These are phyloP conservation scores for Theropithecus gelada DNA, from an alignment of 2,113 vertebrate genomes.

Conservation along the genomic window DNA sequence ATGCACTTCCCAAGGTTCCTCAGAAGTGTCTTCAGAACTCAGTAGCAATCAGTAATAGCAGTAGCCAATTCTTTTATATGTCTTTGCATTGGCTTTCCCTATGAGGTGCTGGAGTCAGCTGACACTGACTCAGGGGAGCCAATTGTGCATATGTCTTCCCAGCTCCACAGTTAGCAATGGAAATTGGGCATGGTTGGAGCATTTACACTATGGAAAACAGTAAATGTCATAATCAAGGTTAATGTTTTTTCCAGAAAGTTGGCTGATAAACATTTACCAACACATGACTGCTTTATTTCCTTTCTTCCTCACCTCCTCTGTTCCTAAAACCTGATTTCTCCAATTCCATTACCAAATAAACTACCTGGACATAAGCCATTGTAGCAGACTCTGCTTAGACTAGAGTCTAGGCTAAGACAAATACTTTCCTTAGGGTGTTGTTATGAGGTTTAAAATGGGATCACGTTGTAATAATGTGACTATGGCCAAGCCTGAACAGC, in stretches of 20 bases:
- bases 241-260: neutral
- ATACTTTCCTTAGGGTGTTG: neutral
- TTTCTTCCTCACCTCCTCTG: neutral
- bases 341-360: neutral
- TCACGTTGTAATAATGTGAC: neutral
- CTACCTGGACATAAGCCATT: neutral
- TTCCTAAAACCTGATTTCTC: neutral
- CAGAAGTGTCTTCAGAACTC: neutral
- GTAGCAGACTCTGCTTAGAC: neutral
- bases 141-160: neutral
- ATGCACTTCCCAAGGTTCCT: neutral
- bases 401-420: neutral
- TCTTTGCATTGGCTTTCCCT: neutral
- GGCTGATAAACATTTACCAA: neutral
- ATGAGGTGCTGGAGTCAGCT: no score
- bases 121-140: neutral
- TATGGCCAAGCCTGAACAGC: neutral
- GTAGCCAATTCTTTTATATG: neutral
- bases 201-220: neutral
- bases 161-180: neutral
- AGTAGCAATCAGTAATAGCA: neutral
- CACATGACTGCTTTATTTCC: neutral
- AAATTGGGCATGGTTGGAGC: neutral
- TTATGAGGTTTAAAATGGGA: neutral
- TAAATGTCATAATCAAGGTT: neutral